These are phyloP conservation scores for Emydoidea blandingii DNA, from an alignment of 2,797 vertebrate species.

Conservation along the genomic window DNA sequence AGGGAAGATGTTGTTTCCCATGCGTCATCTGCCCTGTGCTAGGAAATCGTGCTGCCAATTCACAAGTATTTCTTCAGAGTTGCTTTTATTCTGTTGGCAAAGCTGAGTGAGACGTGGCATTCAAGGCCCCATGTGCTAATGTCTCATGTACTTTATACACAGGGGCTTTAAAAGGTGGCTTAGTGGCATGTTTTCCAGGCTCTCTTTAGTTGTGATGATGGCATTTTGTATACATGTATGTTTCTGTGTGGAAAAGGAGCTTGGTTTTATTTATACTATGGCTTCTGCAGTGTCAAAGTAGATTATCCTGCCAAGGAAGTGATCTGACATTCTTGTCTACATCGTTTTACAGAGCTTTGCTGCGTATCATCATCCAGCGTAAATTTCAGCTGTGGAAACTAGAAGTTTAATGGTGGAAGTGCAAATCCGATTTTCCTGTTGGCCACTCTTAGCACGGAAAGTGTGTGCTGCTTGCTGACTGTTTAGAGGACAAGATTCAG, in stretches of 20 bases:
- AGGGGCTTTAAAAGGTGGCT: background rate
- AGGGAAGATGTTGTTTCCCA: background rate
- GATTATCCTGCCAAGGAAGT: slow-evolving; percentile 27
- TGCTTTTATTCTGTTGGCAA: rapidly evolving
- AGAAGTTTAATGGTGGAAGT: slow-evolving; percentile 38
- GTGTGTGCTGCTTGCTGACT: background rate
- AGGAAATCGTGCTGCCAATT: background rate
- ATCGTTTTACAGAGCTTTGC: slow-evolving; percentile 24
- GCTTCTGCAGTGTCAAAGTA: slow-evolving; percentile 34
- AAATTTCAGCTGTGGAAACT: slow-evolving; percentile 53
- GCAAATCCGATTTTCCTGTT: slow-evolving; percentile 42
- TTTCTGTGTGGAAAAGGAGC: background rate
- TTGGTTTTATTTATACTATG: background rate
- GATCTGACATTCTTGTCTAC: slow-evolving; percentile 42
- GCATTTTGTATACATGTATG: rapidly evolving
- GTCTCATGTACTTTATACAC: background rate
- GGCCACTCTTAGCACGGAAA: background rate
- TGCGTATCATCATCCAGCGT: slow-evolving; percentile 29
- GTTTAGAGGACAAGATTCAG: background rate
- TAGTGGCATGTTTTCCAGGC: background rate
- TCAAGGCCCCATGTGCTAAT: background rate
- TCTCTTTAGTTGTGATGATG: rapidly evolving
- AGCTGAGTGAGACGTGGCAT: background rate
- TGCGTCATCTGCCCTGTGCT: no score
- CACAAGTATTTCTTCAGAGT: background rate